Conservation (phyloP, 1,140 invertebrate genomes). For the Ruditapes philippinarum region DNA sequence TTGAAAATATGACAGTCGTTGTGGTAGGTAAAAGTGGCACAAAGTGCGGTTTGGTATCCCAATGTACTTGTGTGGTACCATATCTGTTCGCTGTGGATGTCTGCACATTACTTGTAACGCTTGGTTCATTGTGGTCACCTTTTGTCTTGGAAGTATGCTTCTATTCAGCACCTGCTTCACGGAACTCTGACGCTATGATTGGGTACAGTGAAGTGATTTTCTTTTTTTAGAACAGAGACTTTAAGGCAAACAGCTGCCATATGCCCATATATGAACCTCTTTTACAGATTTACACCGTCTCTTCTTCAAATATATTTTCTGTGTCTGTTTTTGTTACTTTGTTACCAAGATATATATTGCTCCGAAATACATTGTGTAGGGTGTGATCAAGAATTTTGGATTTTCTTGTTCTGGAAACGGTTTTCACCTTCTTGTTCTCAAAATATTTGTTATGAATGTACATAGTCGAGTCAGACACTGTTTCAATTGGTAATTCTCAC, state of each 20-base stretch:
- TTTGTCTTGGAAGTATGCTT: conserved; percentile 9
- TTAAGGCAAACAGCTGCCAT: conserved; percentile 4
- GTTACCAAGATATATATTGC: conserved; percentile 12
- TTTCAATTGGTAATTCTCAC: conserved; percentile 25
- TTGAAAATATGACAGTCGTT: not conserved
- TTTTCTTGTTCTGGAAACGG: conserved; percentile 5
- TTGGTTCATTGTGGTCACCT: conserved; percentile 5
- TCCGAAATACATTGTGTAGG: conserved; percentile 26
- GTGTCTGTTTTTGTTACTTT: conserved; percentile 23
- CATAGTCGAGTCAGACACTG: not conserved
- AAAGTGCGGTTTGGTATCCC: conserved; percentile 33
- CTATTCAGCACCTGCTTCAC: not conserved
- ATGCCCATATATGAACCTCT: conserved; percentile 18
- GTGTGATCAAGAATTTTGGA: not conserved
- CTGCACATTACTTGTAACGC: conserved; percentile 33
- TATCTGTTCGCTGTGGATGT: conserved; percentile 18
- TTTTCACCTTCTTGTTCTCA: conserved; percentile 15
- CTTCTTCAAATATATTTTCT: not conserved
- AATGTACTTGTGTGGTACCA: not conserved
- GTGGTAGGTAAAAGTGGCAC: conserved; percentile 15
- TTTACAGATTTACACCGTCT: conserved; percentile 13
- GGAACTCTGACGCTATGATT: not conserved
- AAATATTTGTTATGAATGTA: conserved; percentile 28
- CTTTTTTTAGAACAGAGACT: not conserved
- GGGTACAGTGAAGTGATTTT: not conserved